Evolutionary conservation across 2,113 vertebrate genomes (phyloP).

Genomic region (Eclectus roratus): DNA sequence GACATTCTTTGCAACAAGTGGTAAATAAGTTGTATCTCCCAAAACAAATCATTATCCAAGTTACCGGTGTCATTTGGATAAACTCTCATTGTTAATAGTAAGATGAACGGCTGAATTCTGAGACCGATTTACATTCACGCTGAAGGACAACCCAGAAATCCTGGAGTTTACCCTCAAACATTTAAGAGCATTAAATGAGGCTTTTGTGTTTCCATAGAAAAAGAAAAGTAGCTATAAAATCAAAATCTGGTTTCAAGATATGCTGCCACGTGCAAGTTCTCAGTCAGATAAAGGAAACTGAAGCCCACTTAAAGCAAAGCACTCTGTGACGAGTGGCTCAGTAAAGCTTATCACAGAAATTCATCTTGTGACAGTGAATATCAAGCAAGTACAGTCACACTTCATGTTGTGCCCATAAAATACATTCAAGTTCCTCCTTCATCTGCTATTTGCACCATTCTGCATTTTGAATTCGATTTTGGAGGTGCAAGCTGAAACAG

Average conservation of each 20-base stretch:
- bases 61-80: slow-evolving; percentile 30
- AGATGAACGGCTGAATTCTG: slow-evolving; percentile 71
- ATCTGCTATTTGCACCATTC: not conserved
- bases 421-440: slow-evolving; percentile 36
- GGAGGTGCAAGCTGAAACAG: not conserved
- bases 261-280: not conserved
- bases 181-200: slow-evolving; percentile 59
- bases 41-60: slow-evolving; percentile 21
- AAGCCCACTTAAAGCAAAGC: not conserved
- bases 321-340: not conserved
- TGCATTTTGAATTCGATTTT: not conserved
- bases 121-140: slow-evolving; percentile 55
- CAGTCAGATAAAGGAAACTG: not conserved
- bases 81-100: slow-evolving; percentile 70
- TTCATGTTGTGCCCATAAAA: not conserved
- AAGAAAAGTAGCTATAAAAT: not conserved
- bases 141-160: slow-evolving; percentile 49
- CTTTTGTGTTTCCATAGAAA: slow-evolving; percentile 1
- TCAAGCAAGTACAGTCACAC: not conserved
- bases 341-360: not conserved
- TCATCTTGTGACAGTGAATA: not conserved
- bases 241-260: not conserved
- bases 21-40: not conserved
- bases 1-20: not conserved
- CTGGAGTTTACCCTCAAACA: slow-evolving; percentile 47